Base-by-base conservation (phyloP, 2,888 invertebrate species). In the Myopa testacea region DNA sequence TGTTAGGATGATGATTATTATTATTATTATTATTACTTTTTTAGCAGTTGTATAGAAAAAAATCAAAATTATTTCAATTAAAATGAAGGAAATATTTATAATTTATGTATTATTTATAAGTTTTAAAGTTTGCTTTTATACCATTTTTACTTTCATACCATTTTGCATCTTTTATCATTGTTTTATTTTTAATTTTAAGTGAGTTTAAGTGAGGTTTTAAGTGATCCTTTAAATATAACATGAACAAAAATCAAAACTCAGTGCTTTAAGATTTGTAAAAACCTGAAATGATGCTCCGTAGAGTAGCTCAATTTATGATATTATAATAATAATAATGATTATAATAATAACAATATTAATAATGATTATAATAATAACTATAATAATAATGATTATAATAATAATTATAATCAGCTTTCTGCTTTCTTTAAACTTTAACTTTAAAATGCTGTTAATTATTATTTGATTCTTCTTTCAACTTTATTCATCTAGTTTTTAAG, bases 81-180 rank as follows among this genome's bases (percentile, higher is more conserved):
- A 26, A 26, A 26, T 2, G 26, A 26, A 26, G 26, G 1, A 26
- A 26, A 1, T 26, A 26, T 26, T 26, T 26, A 26, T 26, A 26
- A 26, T 26, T 26, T 26, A 26, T 2, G 2, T 26, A 26, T 1
- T 26, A 26, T 1, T 26, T 26, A 26, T 26, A 26, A 26, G 60
- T 19, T 68, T 62, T 26, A 62, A 62, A 38, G 45, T 3, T 45
- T 6, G 26, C 26, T 26, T 26, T 19, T 10, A 26, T 63, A 34
- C 65, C 65, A 65, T 65, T 65, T 65, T 65, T 65, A 65, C 65
- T 65, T 65, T 65, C 34, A 62, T 62, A 62, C 38, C 34, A 26
- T 10, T 65, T 65, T 8, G 12, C 37, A 6, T 14, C 34, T 37
- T 37, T 38, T 38, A 62, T 10, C 8, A 62, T 26, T 62, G 62